Percentiles rank a stretch among this genome's conserved stretches.
Evolutionary conservation across 2,888 invertebrate genomes (phyloP).

Genomic region (Dicyrtoma fusca): DNA sequence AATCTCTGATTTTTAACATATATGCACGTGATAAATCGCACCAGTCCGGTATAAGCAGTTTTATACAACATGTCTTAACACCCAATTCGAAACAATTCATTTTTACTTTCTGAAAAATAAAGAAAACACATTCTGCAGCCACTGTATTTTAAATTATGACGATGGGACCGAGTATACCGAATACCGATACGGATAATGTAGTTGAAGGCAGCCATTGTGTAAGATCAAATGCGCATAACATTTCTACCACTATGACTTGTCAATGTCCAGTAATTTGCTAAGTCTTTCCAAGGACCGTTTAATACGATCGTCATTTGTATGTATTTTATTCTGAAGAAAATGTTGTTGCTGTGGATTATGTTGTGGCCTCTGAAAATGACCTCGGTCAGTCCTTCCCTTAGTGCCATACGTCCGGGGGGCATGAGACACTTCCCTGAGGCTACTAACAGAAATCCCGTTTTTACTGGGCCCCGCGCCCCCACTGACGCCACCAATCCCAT

Average conservation of each 20-base stretch:
- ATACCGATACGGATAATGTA: too few species aligned
- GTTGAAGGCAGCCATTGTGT: too few species aligned
- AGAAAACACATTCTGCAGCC: too few species aligned
- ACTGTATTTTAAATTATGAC: too few species aligned
- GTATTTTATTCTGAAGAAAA: conserved; percentile 9
- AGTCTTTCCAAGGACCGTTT: conserved; percentile 33
- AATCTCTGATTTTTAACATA: too few species aligned
- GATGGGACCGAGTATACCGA: too few species aligned
- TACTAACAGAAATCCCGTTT: background rate
- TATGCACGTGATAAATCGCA: too few species aligned
- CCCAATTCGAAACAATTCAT: too few species aligned
- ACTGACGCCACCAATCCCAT: background rate
- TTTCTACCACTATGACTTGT: conserved; percentile 3
- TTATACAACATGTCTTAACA: too few species aligned
- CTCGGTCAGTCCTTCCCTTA: background rate
- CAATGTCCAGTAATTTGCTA: conserved; percentile 34
- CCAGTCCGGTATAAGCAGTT: too few species aligned
- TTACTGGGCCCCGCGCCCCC: background rate
- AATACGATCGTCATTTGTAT: conserved; percentile 31
- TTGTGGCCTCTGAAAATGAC: background rate
- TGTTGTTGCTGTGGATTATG: conserved; percentile 16
- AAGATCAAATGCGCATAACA: too few species aligned
- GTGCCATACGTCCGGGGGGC: background rate
- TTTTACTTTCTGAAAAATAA: too few species aligned
- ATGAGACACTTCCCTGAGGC: background rate